These are phyloP conservation scores for Anticlea derivata DNA, from an alignment of 2,888 invertebrate species.

Conservation along the genomic window DNA sequence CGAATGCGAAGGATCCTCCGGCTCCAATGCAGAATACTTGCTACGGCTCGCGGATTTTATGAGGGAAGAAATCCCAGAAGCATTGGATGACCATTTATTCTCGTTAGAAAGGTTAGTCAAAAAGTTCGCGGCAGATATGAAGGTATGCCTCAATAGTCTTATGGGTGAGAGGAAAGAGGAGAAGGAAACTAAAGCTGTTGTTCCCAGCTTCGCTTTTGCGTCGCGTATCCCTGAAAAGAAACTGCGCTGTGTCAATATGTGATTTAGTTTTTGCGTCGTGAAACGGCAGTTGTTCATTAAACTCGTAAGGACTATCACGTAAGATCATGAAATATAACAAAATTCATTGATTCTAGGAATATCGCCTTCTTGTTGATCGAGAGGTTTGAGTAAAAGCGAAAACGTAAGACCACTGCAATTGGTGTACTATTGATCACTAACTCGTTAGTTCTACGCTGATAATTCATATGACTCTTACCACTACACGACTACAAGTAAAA, in stretches of 20 bases:
- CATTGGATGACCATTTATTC: conserved; percentile 90
- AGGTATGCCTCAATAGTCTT: conserved; percentile 81
- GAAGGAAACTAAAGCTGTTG: conserved; percentile 67
- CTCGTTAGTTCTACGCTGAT: no score
- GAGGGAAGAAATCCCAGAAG: conserved; percentile 89
- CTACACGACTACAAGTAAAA: no score
- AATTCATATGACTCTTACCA: no score
- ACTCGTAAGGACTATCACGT: not conserved
- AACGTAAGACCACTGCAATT: no score
- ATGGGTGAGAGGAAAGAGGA: conserved; percentile 75
- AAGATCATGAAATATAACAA: not conserved
- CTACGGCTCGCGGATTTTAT: conserved; percentile 92
- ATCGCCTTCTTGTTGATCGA: not conserved
- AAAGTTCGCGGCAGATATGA: conserved; percentile 76
- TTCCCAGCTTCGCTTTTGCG: conserved; percentile 86
- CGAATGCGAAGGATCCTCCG: conserved; percentile 90
- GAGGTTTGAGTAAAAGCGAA: not conserved
- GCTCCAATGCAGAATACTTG: conserved; percentile 96
- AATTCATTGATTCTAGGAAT: not conserved
- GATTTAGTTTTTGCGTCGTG: conserved; percentile 49
- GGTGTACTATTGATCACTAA: no score
- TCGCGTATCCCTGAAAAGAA: conserved; percentile 89
- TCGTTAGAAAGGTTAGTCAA: conserved; percentile 88
- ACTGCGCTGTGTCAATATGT: conserved; percentile 91
- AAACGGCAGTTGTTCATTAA: not conserved